Base-by-base conservation (phyloP, 2,797 vertebrate genomes). In the Sandelia bainsii region DNA sequence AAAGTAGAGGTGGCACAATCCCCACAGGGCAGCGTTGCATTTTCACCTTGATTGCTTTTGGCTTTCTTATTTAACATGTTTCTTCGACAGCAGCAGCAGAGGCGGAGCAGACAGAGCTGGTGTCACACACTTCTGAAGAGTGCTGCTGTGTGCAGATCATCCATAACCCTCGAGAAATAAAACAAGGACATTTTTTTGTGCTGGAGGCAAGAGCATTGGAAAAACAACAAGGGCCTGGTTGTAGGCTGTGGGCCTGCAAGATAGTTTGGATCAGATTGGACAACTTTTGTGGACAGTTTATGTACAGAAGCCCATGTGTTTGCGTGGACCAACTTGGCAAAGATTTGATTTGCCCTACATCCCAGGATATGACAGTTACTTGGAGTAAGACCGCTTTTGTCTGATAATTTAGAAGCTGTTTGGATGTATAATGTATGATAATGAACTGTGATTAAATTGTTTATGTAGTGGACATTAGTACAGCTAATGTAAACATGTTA, bases 1-100 rank as follows among this genome's bases (percentile, higher is more conserved):
- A 75, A 84, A 86, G 86, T 72, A 75, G 84, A 91, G 75, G 87
- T 86, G 84, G 86, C 82, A 72, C 70, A 59, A 62, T 79, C 80
- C 84, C 80, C 81, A 58, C 11, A 39, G 68, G 86, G 72, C 83
- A 79, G 75, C 62, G 52, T 79, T 78, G 75, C 89, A 71, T 89
- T 91, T 92, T 91, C 80, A 87, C 81, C 85, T 89, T 85, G 80
- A 91, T 91, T 90, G 87, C 78, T 80, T 92, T 87, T 88, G 80
- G 68, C 82, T 87, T 84, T 78, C 80, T 87, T 86, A 88, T 88
- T 92, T 87, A 86, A 85, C 71, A 71, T 73, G 80, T 86, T 87
- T 73, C 76, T 67, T 51, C 63, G 40, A 83, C 49, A 32, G 29
- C 29, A 32, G 29, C 69, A 56, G 77, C 56, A 65, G 57, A 70